Base-by-base conservation (phyloP, 2,888 invertebrate genomes). In the Odontocerum albicorne region DNA sequence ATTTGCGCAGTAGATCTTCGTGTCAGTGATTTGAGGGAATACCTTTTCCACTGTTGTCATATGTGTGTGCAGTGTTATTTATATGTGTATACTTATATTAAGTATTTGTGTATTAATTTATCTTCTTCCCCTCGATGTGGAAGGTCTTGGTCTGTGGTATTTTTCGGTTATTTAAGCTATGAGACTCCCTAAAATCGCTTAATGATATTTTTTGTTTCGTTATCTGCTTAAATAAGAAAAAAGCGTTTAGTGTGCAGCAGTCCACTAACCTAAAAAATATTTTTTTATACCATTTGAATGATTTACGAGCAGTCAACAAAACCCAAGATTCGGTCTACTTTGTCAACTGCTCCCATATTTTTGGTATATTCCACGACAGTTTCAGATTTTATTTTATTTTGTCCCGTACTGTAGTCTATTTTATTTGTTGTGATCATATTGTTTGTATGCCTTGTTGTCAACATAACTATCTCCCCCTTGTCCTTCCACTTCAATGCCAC, bases 221-320 rank as follows among this genome's bases (percentile, higher is more conserved):
- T 12, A 15, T 16, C 6, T 3, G 17, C 17, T 38, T 38, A 38
- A 16, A n/a, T 16, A 27, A 7, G 27, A 43, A 43, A 10, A 27
- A 42, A 7, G 42, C 42, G n/a, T 42, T 42, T 20, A 42, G 19
- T 3, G 21, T 42, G n/a, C 42, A 20, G n/a, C 19, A 12, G 12
- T 42, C 42, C 3, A 42, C 12, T 20, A 42, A 42, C 21, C 42
- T 42, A 42, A 42, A 42, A 42, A 42, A 42, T 21, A 49, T 35
- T 12, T 21, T 39, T 40, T 49, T 49, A 22, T 49, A 49, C 49
- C 40, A 49, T 15, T 49, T 49, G n/a, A 49, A 21, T 4, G 49
- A 21, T 39, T 49, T 40, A 4, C 40, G 17, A 49, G 8, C 36
- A 19, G 20, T 39, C 49, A 22, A 33, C 31, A 22, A 49, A 49